A percentile compares a stretch with the other conserved stretches of the same genome.
Evolutionary conservation across 2,797 vertebrate species (phyloP).

Genomic region (Mareca strepera): DNA sequence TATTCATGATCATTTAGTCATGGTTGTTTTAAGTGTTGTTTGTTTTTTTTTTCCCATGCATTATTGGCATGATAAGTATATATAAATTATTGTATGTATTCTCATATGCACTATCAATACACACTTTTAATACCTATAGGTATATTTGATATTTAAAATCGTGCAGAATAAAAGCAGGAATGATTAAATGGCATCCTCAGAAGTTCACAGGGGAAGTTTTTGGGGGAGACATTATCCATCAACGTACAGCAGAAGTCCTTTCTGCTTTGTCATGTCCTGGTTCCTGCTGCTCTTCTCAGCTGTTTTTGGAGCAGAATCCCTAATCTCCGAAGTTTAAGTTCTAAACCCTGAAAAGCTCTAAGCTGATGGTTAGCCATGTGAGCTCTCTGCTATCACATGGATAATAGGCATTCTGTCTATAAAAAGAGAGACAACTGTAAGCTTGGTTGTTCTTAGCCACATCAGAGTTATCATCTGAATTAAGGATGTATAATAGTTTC

Average conservation of each 20-base stretch:
- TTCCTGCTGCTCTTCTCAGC: neutral
- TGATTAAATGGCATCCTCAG: neutral
- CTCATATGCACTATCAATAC: neutral
- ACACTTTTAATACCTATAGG: neutral
- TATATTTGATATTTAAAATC: neutral
- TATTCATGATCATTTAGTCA: neutral
- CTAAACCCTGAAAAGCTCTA: conserved; percentile 22
- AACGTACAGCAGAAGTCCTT: neutral
- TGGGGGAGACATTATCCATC: neutral
- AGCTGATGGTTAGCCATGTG: conserved; percentile 6
- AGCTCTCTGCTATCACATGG: conserved; percentile 38
- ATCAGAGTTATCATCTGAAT: conserved; percentile 25
- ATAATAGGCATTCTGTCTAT: conserved; percentile 5
- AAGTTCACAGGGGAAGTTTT: neutral
- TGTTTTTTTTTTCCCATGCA: neutral
- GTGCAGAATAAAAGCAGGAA: neutral
- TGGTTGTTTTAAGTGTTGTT: neutral
- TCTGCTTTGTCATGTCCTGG: neutral
- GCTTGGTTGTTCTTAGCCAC: conserved; percentile 22
- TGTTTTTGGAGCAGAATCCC: neutral
- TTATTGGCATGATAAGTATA: neutral
- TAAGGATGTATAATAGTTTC: neutral
- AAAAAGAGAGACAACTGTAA: neutral
- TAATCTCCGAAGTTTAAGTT: neutral
- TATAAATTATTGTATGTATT: neutral